Percentiles rank a stretch among this genome's conserved stretches.
Evolutionary conservation across 2,888 invertebrate species (phyloP).

Genomic region (Xanthorhoe spadicearia): DNA sequence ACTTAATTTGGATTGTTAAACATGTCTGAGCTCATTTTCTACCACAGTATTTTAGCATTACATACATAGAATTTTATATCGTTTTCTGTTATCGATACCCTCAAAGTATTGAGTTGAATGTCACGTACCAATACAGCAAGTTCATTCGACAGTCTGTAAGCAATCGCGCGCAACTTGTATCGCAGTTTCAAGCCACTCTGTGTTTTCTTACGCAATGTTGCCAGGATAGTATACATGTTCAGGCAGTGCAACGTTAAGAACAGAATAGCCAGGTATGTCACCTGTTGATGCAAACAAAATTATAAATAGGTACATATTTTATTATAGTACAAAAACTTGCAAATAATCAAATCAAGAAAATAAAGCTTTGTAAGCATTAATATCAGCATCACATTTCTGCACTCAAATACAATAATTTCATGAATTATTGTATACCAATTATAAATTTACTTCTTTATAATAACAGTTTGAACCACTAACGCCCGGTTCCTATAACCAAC

Average conservation of each 20-base stretch:
- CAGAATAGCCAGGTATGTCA: constrained; percentile 91
- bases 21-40: too few relatives aligned
- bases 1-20: too few relatives aligned
- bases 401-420: background rate
- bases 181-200: constrained; percentile 84
- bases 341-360: constrained; percentile 1
- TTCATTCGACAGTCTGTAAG: constrained; percentile 78
- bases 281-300: constrained; percentile 82
- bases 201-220: constrained; percentile 94
- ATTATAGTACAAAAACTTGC: constrained; percentile 56
- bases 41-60: too few relatives aligned
- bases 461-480: background rate
- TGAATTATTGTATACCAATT: background rate
- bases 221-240: constrained; percentile 93
- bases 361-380: constrained; percentile 2
- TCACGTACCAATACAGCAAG: constrained; percentile 76
- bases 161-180: constrained; percentile 84
- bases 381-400: background rate
- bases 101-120: constrained; percentile 4
- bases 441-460: background rate
- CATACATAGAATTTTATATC: constrained; percentile 26
- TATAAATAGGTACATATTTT: constrained; percentile 54
- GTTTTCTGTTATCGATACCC: constrained; percentile 1
- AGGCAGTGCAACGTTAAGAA: constrained; percentile 95
- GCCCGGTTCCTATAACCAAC: too few relatives aligned